Conservation (phyloP, 2,888 invertebrate species). For the Troides helena region DNA sequence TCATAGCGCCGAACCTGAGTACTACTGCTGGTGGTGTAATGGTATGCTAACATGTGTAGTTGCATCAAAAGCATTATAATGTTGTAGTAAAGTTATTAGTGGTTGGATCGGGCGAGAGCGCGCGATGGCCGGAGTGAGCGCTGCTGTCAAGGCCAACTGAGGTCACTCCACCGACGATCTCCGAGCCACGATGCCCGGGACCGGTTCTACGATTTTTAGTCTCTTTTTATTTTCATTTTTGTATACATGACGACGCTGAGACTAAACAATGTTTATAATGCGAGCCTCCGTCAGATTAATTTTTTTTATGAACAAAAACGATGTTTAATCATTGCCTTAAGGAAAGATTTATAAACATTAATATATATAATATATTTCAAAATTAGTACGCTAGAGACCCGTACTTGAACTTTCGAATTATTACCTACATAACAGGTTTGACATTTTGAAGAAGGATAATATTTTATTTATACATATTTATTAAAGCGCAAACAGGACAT, state of each 20-base stretch:
- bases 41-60: slow-evolving; percentile 54
- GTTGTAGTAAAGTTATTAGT: slow-evolving; percentile 76
- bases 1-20: slow-evolving; percentile 34
- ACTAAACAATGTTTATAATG: slow-evolving; percentile 78
- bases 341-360: slow-evolving; percentile 17
- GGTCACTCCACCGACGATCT: slow-evolving; percentile 79
- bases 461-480: neutral
- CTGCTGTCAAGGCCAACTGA: slow-evolving; percentile 80
- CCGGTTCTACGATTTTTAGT: slow-evolving; percentile 79
- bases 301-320: slow-evolving; percentile 53
- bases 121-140: slow-evolving; percentile 64
- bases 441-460: neutral
- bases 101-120: slow-evolving; percentile 69
- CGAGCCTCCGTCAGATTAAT: slow-evolving; percentile 74
- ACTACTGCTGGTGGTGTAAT: slow-evolving; percentile 47
- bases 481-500: neutral
- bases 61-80: slow-evolving; percentile 70
- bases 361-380: slow-evolving; percentile 5
- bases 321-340: slow-evolving; percentile 22
- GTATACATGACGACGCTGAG: slow-evolving; percentile 76
- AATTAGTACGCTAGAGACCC: neutral
- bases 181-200: slow-evolving; percentile 71
- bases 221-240: slow-evolving; percentile 80
- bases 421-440: neutral
- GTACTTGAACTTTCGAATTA: neutral